A percentile compares a stretch with the other conserved stretches of the same genome.
Conservation (phyloP, 2,113 vertebrate species). For the Hipposideros armiger region DNA sequence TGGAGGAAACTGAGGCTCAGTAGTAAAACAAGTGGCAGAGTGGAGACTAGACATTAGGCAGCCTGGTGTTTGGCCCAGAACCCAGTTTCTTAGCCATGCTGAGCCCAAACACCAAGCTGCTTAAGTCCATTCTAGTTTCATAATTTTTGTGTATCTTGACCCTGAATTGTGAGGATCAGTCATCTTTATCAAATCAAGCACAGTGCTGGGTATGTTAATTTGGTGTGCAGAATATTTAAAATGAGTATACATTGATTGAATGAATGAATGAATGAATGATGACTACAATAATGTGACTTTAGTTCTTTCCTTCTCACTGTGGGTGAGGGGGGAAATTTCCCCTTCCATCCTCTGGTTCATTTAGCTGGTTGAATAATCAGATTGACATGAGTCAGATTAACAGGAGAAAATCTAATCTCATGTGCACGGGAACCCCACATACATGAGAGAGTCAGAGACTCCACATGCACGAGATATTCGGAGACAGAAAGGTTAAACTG, state of each 20-base stretch:
- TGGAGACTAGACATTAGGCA: neutral
- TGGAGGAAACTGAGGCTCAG: neutral
- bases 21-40: neutral
- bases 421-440: neutral
- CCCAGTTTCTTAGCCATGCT: neutral
- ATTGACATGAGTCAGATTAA: neutral
- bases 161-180: neutral
- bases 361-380: neutral
- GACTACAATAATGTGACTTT: neutral
- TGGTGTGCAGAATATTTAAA: neutral
- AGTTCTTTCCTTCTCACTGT: neutral
- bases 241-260: neutral
- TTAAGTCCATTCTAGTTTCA: neutral
- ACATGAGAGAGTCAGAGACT: neutral
- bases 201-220: neutral
- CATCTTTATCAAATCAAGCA: neutral
- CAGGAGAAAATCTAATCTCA: neutral
- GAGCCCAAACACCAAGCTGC: neutral
- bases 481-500: neutral
- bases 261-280: neutral
- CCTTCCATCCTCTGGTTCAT: neutral
- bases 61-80: neutral
- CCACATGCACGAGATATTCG: neutral
- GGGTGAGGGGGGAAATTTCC: neutral
- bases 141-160: neutral